Evolutionary conservation across 2,888 invertebrate genomes (phyloP).

Genomic region (Xylota sylvarum): DNA sequence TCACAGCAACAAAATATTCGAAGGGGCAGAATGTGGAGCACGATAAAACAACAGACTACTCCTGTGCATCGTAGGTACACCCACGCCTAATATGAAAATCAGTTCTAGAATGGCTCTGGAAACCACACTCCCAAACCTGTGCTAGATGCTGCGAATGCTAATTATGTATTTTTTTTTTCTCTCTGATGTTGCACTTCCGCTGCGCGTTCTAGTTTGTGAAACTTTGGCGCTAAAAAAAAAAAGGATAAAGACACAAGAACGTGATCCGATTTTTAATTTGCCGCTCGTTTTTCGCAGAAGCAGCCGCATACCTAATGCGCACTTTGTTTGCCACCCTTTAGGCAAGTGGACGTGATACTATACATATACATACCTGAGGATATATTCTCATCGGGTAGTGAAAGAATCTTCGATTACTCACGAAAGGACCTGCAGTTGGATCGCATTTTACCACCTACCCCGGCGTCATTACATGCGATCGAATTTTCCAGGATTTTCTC

Average conservation of each 20-base stretch:
- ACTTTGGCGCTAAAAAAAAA: conserved; percentile 48
- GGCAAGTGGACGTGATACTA: conserved; percentile 5
- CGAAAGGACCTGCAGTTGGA: conserved; percentile 18
- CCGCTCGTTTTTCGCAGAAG: conserved; percentile 56
- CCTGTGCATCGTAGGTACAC: conserved; percentile 12
- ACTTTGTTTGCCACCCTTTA: conserved; percentile 35
- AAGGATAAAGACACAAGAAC: conserved; percentile 65
- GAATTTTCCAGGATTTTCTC: conserved; percentile 5
- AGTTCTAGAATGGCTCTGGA: conserved; percentile 27
- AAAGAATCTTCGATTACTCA: conserved; percentile 45
- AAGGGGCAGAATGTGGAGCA: conserved; percentile 58
- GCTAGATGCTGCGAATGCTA: conserved; percentile 71
- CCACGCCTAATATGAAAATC: conserved; percentile 60
- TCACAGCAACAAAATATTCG: conserved; percentile 65
- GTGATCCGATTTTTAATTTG: conserved; percentile 77
- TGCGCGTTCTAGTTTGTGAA: conserved; percentile 65
- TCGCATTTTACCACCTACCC: conserved; percentile 22
- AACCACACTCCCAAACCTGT: conserved; percentile 44
- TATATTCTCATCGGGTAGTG: conserved; percentile 5
- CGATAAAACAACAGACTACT: conserved; percentile 56
- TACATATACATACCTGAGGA: conserved; percentile 42
- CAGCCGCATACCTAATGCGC: conserved; percentile 58
- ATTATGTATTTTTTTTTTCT: conserved; percentile 74
- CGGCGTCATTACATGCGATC: conserved; percentile 38
- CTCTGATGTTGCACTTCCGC: conserved; percentile 72